Conservation (phyloP, 2,797 vertebrate genomes). For the Meda fulgida region DNA sequence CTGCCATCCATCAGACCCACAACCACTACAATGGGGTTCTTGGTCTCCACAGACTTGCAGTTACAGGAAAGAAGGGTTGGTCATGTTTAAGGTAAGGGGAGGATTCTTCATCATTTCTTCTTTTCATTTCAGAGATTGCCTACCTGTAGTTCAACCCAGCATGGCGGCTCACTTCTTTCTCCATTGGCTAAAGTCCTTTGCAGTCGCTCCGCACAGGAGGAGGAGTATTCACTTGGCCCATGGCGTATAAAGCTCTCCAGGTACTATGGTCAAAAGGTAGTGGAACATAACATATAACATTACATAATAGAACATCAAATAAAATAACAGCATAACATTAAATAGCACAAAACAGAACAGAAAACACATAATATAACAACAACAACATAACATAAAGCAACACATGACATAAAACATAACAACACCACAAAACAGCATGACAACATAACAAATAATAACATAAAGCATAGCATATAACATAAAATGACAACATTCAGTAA, state of each 20-base stretch:
- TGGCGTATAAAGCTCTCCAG: conserved; percentile 83
- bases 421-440: background rate
- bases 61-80: background rate
- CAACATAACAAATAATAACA: background rate
- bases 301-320: background rate
- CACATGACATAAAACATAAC: background rate
- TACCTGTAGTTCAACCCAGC: conserved; percentile 92
- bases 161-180: conserved; percentile 86
- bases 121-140: background rate
- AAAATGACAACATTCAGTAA: background rate
- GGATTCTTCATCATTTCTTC: background rate
- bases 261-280: conserved; percentile 74
- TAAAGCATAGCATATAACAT: background rate
- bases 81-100: background rate
- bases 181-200: conserved; percentile 82
- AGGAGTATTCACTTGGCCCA: conserved; percentile 78
- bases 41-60: conserved; percentile 85
- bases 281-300: background rate
- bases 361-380: background rate
- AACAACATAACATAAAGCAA: background rate
- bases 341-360: background rate
- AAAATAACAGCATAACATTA: background rate
- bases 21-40: conserved; percentile 77
- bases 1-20: conserved; percentile 81
- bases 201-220: conserved; percentile 84